Conservation (phyloP, 1,140 invertebrate genomes). For the Lordiphosa stackelbergi region DNA sequence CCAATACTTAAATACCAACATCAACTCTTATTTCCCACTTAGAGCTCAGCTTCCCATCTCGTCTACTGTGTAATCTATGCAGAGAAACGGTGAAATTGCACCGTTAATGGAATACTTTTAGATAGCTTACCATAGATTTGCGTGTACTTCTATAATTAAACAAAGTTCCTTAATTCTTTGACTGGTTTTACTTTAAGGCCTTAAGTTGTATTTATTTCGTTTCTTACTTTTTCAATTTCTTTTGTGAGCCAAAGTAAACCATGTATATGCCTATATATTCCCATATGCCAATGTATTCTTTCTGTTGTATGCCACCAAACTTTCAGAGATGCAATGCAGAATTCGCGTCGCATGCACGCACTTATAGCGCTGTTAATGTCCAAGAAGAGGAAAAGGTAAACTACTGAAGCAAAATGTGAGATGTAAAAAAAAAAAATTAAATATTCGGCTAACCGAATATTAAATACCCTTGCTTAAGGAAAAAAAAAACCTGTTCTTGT, state of each 20-base stretch:
- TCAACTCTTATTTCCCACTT: no score
- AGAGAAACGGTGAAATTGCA: no score
- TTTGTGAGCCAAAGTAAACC: neutral
- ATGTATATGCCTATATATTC: neutral
- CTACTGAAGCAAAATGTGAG: neutral
- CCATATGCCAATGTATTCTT: slow-evolving; percentile 21
- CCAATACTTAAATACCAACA: no score
- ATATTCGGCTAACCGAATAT: neutral
- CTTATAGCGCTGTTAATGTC: slow-evolving; percentile 18
- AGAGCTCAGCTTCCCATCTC: no score
- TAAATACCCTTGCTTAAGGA: no score
- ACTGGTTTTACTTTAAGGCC: neutral
- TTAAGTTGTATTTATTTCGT: neutral
- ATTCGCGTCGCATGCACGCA: slow-evolving; percentile 17
- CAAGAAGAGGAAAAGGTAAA: slow-evolving; percentile 33
- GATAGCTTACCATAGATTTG: no score
- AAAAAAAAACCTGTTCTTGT: no score
- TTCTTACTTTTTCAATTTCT: neutral
- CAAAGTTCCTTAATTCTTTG: no score
- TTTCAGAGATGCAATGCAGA: slow-evolving; percentile 27
- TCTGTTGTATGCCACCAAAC: slow-evolving; percentile 23
- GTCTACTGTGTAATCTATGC: no score
- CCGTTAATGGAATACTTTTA: no score
- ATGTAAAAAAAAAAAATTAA: neutral
- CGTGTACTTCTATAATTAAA: no score